Evolutionary conservation across 2,113 vertebrate genomes (phyloP), one percentile per base, ranked within the genome.

Genomic region (Ciconia stormi): DNA sequence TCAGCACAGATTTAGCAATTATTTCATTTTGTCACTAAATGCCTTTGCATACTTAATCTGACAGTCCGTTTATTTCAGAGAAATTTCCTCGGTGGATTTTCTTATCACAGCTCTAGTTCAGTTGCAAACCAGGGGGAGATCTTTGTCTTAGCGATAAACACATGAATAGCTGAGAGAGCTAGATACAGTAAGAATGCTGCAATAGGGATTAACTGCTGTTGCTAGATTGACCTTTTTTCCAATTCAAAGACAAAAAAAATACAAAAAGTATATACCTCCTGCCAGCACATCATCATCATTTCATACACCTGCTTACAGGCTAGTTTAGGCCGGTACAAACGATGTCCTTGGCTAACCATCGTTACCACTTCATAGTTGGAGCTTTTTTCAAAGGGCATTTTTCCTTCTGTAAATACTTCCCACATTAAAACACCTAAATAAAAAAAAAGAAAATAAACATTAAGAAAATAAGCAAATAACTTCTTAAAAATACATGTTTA

Each of bases 361-460:
- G 98, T 98, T 44, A 99, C 99, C 36, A 99, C 99, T 96, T 99
- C 99, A 21, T 99, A 99, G 95, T 99, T 99, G 61, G 98, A 98
- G 81, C 97, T 99, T 69, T 98, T 98, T 65, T 99, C 99, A 77
- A 99, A 99, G 3, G 99, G 99, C 99, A 99, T 99, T 74, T 98
- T 99, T 34, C 99, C 99, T 94, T 99, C 99, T 0, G 99, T 99
- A 95, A 99, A 99, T 6, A 99, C 98, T 97, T 99, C 99, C 99
- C 99, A 99, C 98, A 99, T 99, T 91, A 99, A 91, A 95, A 99
- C 99, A 87, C 99, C 99, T 99, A 87, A 17, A n/a, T n/a, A 81
- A 90, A 55, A 55, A 34, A 34, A 14, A 62, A 32, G 32, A 29
- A 77, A 47, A 38, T 0, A n/a, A 47, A 29, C 7, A 14, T 50